Evolutionary conservation across 2,113 vertebrate genomes (phyloP).

Genomic region (Pluvianellus socialis): DNA sequence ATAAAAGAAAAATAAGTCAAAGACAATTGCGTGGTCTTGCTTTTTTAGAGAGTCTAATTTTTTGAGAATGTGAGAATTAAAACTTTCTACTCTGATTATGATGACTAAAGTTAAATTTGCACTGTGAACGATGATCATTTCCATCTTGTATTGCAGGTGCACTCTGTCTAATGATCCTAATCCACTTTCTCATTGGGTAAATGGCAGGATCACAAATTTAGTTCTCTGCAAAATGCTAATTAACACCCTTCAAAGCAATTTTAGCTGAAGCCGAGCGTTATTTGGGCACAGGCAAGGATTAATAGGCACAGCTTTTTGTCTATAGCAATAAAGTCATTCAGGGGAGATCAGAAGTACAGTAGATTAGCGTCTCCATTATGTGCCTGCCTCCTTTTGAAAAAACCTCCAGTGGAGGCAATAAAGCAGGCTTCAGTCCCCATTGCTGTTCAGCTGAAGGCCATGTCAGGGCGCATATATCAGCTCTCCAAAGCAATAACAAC

Average conservation of each 20-base stretch:
- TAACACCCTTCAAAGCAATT: background rate
- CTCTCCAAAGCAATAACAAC: background rate
- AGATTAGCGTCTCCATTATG: constrained; percentile 5
- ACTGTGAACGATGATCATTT: background rate
- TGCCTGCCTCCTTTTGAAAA: background rate
- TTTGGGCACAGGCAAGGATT: background rate
- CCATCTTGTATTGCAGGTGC: background rate
- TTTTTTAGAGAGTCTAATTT: background rate
- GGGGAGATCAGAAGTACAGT: constrained; percentile 40
- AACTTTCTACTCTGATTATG: background rate
- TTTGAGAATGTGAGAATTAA: background rate
- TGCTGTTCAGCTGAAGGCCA: background rate
- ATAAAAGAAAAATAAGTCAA: background rate
- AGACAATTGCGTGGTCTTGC: background rate
- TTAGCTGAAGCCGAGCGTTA: background rate
- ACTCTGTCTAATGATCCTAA: background rate
- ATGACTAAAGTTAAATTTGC: background rate
- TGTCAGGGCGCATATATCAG: constrained; percentile 5
- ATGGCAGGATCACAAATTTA: background rate
- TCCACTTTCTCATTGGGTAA: background rate
- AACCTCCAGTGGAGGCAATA: background rate
- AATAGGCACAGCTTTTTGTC: background rate
- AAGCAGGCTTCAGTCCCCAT: background rate
- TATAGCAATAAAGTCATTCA: constrained; percentile 15
- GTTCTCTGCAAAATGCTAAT: background rate